Conservation (phyloP, 2,797 vertebrate genomes). For the Odontamblyopus lacepedii region DNA sequence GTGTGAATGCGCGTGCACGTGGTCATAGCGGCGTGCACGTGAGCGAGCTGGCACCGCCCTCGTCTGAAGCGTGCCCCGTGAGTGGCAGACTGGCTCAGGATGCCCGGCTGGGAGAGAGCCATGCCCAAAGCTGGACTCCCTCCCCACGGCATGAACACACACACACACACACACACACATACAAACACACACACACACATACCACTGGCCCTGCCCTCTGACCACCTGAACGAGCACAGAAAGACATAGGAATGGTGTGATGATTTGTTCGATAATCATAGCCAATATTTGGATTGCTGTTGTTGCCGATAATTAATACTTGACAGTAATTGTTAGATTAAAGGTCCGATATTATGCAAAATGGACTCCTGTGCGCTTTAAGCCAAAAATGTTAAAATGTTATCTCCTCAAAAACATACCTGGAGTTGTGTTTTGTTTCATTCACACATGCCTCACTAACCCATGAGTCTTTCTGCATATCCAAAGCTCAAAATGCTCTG, state of each 20-base stretch:
- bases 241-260: background rate
- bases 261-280: background rate
- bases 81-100: constrained; percentile 77
- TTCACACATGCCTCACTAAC: too few species aligned
- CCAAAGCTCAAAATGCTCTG: too few species aligned
- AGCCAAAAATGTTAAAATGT: too few species aligned
- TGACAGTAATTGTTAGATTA: background rate
- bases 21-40: constrained; percentile 19
- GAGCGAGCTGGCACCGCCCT: constrained; percentile 60
- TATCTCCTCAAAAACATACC: too few species aligned
- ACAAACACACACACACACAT: constrained; percentile 44
- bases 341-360: too few species aligned
- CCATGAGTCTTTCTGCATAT: too few species aligned
- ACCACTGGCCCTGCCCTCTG: constrained; percentile 39
- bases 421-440: too few species aligned
- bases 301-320: background rate
- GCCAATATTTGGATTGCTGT: background rate
- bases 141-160: constrained; percentile 34
- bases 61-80: constrained; percentile 74
- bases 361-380: too few species aligned
- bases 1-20: constrained; percentile 20
- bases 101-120: constrained; percentile 68
- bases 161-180: constrained; percentile 35
- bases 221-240: constrained; percentile 28
- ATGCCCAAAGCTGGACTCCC: constrained; percentile 70